Conservation (phyloP, 2,888 invertebrate species). For the Acanthosepion lycidas region DNA sequence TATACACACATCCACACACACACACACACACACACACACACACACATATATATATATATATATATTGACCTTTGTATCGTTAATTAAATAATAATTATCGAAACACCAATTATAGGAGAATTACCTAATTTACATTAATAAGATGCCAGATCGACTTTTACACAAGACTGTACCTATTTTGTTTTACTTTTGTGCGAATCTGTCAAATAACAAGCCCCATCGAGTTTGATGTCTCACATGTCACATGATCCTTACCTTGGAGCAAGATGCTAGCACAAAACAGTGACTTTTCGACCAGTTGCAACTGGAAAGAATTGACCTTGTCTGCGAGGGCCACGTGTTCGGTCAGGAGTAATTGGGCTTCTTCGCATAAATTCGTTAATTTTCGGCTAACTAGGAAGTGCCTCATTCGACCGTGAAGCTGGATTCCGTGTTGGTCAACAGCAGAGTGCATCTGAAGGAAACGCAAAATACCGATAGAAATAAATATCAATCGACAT, state of each 20-base stretch:
- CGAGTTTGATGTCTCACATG: background rate
- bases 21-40: too few species aligned
- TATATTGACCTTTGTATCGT: too few species aligned
- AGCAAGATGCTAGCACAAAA: conserved; percentile 63
- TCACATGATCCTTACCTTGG: conserved; percentile 56
- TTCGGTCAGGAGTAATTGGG: conserved; percentile 59
- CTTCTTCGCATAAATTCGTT: conserved; percentile 56
- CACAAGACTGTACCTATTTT: too few species aligned
- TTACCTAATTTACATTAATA: too few species aligned
- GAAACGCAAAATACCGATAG: background rate
- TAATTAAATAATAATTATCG: too few species aligned
- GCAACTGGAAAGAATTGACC: conserved; percentile 58
- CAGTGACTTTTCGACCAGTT: conserved; percentile 61
- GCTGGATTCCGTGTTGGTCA: conserved; percentile 52
- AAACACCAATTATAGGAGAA: too few species aligned
- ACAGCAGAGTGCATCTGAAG: conserved; percentile 56
- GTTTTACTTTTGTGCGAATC: too few species aligned
- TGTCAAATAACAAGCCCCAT: too few species aligned
- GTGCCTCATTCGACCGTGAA: conserved; percentile 36
- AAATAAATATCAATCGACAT: background rate
- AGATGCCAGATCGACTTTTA: too few species aligned
- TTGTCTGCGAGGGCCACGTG: conserved; percentile 58
- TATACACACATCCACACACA: too few species aligned
- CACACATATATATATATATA: too few species aligned
- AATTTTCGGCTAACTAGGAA: conserved; percentile 46